Evolutionary conservation across 2,888 invertebrate genomes (phyloP).

Genomic region (Cosmorhoe ocellata): DNA sequence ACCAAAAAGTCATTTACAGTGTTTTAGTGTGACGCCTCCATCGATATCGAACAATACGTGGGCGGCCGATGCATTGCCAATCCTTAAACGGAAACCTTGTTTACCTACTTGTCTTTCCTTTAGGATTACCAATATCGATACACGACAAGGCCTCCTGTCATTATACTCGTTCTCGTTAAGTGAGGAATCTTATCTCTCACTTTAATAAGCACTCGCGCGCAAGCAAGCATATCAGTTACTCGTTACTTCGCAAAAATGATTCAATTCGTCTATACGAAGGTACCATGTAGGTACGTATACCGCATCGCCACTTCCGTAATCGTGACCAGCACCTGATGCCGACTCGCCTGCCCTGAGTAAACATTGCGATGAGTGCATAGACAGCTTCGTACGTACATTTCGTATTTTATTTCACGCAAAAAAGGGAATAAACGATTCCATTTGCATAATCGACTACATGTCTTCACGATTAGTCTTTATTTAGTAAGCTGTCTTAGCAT

Average conservation of each 20-base stretch:
- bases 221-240: slow-evolving; percentile 39
- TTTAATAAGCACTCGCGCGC: slow-evolving; percentile 51
- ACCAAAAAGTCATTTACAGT: slow-evolving; percentile 67
- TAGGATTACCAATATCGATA: slow-evolving; percentile 64
- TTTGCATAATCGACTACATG: slow-evolving; percentile 64
- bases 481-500: slow-evolving; percentile 47
- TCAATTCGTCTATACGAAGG: slow-evolving; percentile 43
- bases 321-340: slow-evolving; percentile 50
- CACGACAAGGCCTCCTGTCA: slow-evolving; percentile 59
- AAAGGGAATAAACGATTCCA: slow-evolving; percentile 65
- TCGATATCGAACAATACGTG: slow-evolving; percentile 66
- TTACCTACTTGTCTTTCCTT: slow-evolving; percentile 76
- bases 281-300: slow-evolving; percentile 27
- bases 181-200: slow-evolving; percentile 54
- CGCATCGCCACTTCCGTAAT: slow-evolving; percentile 58
- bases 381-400: slow-evolving; percentile 33
- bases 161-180: slow-evolving; percentile 54
- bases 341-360: slow-evolving; percentile 42
- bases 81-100: slow-evolving; percentile 71
- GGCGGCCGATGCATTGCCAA: slow-evolving; percentile 76
- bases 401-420: slow-evolving; percentile 53
- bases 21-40: slow-evolving; percentile 70
- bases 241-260: slow-evolving; percentile 56
- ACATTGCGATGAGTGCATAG: slow-evolving; percentile 55
- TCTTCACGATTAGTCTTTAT: slow-evolving; percentile 60